These are phyloP conservation scores for Tanypteryx hageni DNA, from an alignment of 2,888 invertebrate species.

Conservation along the genomic window DNA sequence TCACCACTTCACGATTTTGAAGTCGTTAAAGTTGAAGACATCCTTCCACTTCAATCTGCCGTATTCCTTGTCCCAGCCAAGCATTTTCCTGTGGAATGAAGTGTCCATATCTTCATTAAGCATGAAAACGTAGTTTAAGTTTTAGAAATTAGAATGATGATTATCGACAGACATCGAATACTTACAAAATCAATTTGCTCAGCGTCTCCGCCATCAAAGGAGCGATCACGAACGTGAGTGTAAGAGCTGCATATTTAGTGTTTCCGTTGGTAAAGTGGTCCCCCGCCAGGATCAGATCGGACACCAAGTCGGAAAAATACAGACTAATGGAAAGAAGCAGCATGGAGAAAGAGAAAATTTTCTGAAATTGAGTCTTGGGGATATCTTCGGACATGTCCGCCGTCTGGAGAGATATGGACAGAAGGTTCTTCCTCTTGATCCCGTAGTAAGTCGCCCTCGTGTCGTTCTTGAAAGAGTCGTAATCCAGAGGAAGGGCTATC, in stretches of 20 bases:
- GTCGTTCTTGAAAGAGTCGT: constrained; percentile 47
- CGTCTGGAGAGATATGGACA: constrained; percentile 39
- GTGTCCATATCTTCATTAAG: background rate
- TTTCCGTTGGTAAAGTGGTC: constrained; percentile 33
- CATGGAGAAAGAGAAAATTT: background rate
- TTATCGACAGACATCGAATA: background rate
- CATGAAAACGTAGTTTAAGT: background rate
- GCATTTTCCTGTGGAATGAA: constrained; percentile 22
- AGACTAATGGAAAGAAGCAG: constrained; percentile 2
- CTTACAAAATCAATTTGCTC: constrained; percentile 50
- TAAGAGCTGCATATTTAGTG: background rate
- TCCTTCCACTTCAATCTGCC: constrained; percentile 32
- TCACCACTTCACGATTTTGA: constrained; percentile 52
- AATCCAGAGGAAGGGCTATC: background rate
- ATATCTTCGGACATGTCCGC: constrained; percentile 15
- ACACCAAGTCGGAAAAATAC: constrained; percentile 30
- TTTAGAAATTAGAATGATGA: background rate
- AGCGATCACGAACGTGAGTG: constrained; percentile 9
- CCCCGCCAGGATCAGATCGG: constrained; percentile 33
- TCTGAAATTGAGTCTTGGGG: background rate
- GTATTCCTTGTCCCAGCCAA: constrained; percentile 52
- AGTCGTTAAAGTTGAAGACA: constrained; percentile 59
- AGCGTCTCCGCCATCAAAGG: constrained; percentile 26
- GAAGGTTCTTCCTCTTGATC: constrained; percentile 42
- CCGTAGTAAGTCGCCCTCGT: constrained; percentile 52